phyloP scores from a whole-genome alignment of 2,113 vertebrate genomes.

The Indicator maculatus region DNA sequence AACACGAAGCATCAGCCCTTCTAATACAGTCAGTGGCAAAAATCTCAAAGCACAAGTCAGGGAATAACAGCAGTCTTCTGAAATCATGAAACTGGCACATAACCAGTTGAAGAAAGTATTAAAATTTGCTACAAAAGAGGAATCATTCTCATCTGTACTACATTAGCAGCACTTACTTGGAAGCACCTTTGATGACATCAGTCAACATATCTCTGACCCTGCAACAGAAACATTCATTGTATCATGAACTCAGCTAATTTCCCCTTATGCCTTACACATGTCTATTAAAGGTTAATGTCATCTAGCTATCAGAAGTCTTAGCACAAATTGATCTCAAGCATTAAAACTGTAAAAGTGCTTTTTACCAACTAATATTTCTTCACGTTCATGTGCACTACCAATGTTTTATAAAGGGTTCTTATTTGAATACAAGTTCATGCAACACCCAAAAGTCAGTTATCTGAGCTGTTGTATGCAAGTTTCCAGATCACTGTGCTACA shows the following conservation, averaged over 20 bases:
- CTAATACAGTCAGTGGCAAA: background rate
- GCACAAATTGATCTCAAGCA: background rate
- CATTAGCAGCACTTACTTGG: constrained; percentile 85
- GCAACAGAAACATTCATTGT: background rate
- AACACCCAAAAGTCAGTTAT: background rate
- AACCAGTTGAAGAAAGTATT: background rate
- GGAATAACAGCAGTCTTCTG: background rate
- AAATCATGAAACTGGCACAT: background rate
- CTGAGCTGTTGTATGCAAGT: background rate
- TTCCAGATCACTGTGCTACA: background rate
- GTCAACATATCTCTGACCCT: constrained; percentile 93
- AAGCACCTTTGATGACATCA: constrained; percentile 87
- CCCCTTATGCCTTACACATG: background rate
- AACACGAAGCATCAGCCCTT: background rate
- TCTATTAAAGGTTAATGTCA: background rate
- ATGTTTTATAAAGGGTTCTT: background rate
- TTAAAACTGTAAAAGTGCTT: background rate
- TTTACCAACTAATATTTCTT: background rate
- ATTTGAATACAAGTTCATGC: background rate
- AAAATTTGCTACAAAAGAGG: background rate
- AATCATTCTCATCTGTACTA: background rate
- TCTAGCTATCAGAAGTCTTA: background rate
- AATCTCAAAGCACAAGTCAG: background rate
- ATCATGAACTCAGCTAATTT: background rate
- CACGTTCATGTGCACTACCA: background rate